Evolutionary conservation across 2,888 invertebrate genomes (phyloP).

Genomic region (Quadroppia sp.): DNA sequence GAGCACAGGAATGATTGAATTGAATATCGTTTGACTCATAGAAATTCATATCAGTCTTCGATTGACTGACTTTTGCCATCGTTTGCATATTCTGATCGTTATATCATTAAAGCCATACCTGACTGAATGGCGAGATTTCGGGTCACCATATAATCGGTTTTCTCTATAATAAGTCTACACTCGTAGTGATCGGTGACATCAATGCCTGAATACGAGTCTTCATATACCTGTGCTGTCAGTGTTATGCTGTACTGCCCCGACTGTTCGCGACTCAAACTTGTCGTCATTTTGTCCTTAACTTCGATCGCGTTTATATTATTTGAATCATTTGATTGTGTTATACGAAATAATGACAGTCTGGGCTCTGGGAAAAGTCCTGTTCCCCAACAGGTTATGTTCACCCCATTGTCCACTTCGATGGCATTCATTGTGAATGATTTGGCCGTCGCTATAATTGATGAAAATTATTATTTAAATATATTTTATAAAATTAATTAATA

Average conservation of each 20-base stretch:
- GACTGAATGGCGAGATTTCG: constrained; percentile 37
- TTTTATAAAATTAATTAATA: background rate
- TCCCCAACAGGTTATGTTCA: constrained; percentile 46
- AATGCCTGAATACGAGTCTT: background rate
- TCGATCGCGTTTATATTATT: constrained; percentile 1
- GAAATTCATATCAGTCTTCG: constrained; percentile 6
- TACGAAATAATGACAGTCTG: constrained; percentile 30
- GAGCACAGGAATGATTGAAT: no score
- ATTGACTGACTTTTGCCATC: constrained; percentile 19
- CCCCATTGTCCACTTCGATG: constrained; percentile 36
- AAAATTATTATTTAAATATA: background rate
- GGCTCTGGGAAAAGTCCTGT: constrained; percentile 46
- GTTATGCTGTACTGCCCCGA: background rate
- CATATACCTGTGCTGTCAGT: constrained; percentile 25
- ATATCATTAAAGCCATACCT: constrained; percentile 30
- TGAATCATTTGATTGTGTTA: constrained; percentile 24
- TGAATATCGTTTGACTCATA: background rate
- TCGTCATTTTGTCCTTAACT: background rate
- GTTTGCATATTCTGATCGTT: constrained; percentile 19
- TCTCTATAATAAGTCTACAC: constrained; percentile 40
- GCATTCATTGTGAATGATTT: constrained; percentile 35
- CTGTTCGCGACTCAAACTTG: background rate
- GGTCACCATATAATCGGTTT: constrained; percentile 36
- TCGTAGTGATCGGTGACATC: constrained; percentile 40
- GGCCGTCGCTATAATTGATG: constrained; percentile 15